Percentiles rank a stretch among this genome's conserved stretches.
phyloP scores from a whole-genome alignment of 2,888 invertebrate genomes.

The Cactoblastis cactorum region DNA sequence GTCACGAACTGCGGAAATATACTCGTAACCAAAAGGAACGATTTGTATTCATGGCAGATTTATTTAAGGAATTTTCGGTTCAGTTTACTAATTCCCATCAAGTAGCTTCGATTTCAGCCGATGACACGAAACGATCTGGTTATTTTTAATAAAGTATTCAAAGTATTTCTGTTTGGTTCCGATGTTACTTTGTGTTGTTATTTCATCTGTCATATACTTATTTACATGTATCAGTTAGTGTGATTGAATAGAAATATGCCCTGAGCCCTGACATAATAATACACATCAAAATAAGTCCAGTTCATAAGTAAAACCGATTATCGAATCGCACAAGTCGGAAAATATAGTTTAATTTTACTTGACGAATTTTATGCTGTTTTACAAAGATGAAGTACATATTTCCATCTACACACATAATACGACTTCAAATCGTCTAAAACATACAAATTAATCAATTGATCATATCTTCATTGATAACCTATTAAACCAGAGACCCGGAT shows the following conservation, averaged over 20 bases:
- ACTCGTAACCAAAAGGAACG: constrained; percentile 45
- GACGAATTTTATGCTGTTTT: too few species aligned
- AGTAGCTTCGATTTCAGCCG: not conserved
- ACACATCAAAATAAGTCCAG: too few species aligned
- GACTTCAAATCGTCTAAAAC: too few species aligned
- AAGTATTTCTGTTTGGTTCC: not conserved
- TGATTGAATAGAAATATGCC: too few species aligned
- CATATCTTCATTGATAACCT: not conserved
- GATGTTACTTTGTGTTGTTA: not conserved
- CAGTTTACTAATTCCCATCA: not conserved
- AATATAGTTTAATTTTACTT: too few species aligned
- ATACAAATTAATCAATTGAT: not conserved
- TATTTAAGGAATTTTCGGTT: constrained; percentile 42
- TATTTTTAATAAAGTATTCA: not conserved
- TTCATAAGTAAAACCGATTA: too few species aligned
- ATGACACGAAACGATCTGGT: not conserved
- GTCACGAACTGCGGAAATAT: constrained; percentile 70
- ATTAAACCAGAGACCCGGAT: not conserved
- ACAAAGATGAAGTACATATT: not conserved
- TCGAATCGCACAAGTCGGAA: too few species aligned
- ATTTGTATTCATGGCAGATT: constrained; percentile 71
- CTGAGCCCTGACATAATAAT: too few species aligned
- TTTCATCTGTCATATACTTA: not conserved
- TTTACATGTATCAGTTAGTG: too few species aligned
- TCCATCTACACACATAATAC: too few species aligned